Evolutionary conservation across 1,140 invertebrate genomes (phyloP).

Genomic region (Pinna nobilis): DNA sequence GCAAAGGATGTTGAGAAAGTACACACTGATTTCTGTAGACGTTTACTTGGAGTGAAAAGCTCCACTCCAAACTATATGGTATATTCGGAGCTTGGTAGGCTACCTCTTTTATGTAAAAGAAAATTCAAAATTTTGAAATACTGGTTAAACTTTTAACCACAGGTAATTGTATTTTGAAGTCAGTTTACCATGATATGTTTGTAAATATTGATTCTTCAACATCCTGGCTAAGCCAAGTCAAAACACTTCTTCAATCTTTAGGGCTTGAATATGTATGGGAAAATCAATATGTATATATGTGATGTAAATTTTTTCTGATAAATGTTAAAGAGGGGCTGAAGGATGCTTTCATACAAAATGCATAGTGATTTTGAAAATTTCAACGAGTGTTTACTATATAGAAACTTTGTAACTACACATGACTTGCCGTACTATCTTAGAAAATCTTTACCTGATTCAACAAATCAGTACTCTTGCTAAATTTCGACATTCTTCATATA

Average conservation of each 20-base stretch:
- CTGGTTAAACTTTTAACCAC: neutral
- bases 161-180: neutral
- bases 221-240: conserved; percentile 1
- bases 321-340: neutral
- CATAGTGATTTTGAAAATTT: neutral
- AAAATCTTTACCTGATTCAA: neutral
- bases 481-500: neutral
- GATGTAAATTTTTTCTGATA: neutral
- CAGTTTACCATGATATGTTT: neutral
- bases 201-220: neutral
- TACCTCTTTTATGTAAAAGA: neutral
- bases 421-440: neutral
- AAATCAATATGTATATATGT: neutral
- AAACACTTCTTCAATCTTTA: neutral
- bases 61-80: conserved; percentile 17
- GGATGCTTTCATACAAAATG: conserved; percentile 8
- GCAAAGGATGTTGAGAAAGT: conserved; percentile 22
- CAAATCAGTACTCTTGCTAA: neutral
- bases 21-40: conserved; percentile 31
- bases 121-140: conserved; percentile 1
- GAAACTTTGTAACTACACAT: neutral
- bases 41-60: conserved; percentile 15
- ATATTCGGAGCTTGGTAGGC: conserved; percentile 13
- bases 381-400: neutral
- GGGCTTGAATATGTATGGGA: conserved; percentile 4